Base-by-base conservation (phyloP, 2,113 vertebrate genomes). In the Montifringilla adamsi region DNA sequence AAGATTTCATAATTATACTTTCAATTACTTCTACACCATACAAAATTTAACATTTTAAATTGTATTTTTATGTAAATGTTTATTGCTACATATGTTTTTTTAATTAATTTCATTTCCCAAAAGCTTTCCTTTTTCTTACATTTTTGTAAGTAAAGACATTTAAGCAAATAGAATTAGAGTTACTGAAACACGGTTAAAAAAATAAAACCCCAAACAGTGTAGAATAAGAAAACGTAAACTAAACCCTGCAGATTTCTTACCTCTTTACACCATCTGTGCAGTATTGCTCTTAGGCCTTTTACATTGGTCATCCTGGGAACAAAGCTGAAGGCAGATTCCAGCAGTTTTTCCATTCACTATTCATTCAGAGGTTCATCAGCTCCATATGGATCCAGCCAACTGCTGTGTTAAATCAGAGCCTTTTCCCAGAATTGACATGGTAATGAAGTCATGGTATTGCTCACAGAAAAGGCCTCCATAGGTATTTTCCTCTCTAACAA, bases 321-420 rank as follows among this genome's bases (percentile, higher is more conserved):
- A 99, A 99, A 99, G 98, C 98, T 98, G 98, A 97, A 98, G 98
- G 98, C 99, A 98, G 98, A 99, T 99, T 99, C 98, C 98, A 99
- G 98, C 98, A 98, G 98, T 98, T 98, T 98, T 98, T 97, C 98
- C 98, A 99, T 99, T 99, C 99, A 99, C 99, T 98, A 98, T 99
- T 99, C 99, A 99, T 99, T 98, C 98, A 98, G 98, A 98, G 98
- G 98, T 98, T 98, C 98, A 97, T 98, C 98, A 98, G 97, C 98
- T 98, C 99, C 98, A 97, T 98, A 98, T 98, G 98, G 98, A 98
- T 98, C 98, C 98, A 98, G 98, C 98, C 98, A 98, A 97, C 98
- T 98, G 98, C 99, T 98, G 98, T 96, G 98, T 97, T 98, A 98
- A 98, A 98, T 98, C 98, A 97, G 97, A 94, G 98, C 97, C 97